Evolutionary conservation across 2,113 vertebrate genomes (phyloP).

Genomic region (Trogon surrucura): DNA sequence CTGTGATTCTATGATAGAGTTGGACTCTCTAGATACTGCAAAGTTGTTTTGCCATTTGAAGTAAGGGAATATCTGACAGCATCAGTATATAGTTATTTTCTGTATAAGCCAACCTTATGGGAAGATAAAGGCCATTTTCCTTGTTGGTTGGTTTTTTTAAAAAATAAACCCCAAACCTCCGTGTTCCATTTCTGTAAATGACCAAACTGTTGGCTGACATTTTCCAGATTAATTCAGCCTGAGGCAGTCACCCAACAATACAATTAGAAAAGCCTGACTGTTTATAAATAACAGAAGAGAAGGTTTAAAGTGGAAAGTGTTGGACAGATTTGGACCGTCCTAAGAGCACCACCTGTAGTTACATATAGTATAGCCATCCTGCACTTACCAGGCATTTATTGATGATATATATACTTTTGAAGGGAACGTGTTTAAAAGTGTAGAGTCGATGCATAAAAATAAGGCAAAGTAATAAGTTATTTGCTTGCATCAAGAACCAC

Average conservation of each 20-base stretch:
- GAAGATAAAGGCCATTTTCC: background rate
- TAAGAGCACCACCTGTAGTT: background rate
- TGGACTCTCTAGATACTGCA: background rate
- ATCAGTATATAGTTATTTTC: background rate
- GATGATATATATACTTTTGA: background rate
- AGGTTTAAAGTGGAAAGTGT: background rate
- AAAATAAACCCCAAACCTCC: background rate
- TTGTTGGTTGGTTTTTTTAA: background rate
- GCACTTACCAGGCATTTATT: background rate
- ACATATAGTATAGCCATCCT: background rate
- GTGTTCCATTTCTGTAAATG: background rate
- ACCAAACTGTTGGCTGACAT: constrained; percentile 1
- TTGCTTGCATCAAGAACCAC: constrained; percentile 73
- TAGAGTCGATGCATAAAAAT: background rate
- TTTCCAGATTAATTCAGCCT: constrained; percentile 16
- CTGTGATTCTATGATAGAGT: background rate
- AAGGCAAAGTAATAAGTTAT: constrained; percentile 50
- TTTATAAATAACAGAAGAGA: background rate
- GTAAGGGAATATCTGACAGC: background rate
- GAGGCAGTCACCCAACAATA: background rate
- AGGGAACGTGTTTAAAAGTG: background rate
- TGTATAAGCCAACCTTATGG: background rate
- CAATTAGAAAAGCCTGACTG: background rate
- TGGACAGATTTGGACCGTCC: background rate
- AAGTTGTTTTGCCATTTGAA: background rate